phyloP scores from a whole-genome alignment of 2,113 vertebrate species.

The Phainopepla nitens region DNA sequence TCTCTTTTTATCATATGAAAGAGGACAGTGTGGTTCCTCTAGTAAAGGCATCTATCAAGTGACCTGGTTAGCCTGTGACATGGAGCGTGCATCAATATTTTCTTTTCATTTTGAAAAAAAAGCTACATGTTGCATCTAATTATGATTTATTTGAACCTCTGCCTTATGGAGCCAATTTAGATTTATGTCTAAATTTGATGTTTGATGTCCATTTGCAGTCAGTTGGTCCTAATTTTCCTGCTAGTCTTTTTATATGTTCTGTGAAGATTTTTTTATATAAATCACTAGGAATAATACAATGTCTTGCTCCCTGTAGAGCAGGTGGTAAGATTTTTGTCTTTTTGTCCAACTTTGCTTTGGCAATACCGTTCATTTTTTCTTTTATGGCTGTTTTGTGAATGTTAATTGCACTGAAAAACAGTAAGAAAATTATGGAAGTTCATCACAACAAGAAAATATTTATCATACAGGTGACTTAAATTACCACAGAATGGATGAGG shows the following conservation, averaged over 20 bases:
- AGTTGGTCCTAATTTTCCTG: neutral
- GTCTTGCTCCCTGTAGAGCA: neutral
- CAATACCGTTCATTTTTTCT: neutral
- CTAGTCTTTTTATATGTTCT: neutral
- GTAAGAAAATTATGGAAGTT: neutral
- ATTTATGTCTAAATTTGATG: neutral
- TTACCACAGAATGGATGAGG: neutral
- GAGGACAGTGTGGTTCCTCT: neutral
- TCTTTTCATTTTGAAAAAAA: neutral
- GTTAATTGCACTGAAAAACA: neutral
- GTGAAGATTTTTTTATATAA: neutral
- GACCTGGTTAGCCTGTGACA: neutral
- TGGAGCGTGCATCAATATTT: neutral
- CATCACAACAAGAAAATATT: neutral
- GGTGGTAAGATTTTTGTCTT: neutral
- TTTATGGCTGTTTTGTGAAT: neutral
- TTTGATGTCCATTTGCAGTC: neutral
- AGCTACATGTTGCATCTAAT: neutral
- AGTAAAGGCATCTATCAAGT: neutral
- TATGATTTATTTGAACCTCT: neutral
- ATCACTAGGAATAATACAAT: neutral
- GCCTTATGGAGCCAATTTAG: neutral
- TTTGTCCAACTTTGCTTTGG: neutral
- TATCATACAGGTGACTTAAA: neutral
- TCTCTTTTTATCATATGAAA: conserved; percentile 6